These are phyloP conservation scores for Xylocampa areola DNA, from an alignment of 2,888 invertebrate species.

Conservation along the genomic window DNA sequence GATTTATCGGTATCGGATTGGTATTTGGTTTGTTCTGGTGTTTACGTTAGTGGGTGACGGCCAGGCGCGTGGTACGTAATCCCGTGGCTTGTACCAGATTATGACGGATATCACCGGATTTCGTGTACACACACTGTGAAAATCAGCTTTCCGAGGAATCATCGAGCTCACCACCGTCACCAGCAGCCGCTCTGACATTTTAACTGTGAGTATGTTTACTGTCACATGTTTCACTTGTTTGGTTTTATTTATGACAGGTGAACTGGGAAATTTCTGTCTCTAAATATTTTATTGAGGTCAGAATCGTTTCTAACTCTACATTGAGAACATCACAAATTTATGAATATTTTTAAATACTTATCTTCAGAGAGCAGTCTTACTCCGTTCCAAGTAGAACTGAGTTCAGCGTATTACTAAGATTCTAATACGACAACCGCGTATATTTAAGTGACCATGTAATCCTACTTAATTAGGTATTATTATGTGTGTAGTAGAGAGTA, in stretches of 20 bases:
- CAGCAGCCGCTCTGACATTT: conserved; percentile 58
- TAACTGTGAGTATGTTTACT: conserved; percentile 73
- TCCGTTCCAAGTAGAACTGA: conserved; percentile 16
- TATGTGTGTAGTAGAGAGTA: conserved; percentile 43
- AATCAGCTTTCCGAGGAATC: conserved; percentile 71
- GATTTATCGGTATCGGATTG: conserved; percentile 89
- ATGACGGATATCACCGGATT: conserved; percentile 87
- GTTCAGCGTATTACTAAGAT: conserved; percentile 30
- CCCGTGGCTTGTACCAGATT: conserved; percentile 87
- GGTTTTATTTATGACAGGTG: conserved; percentile 35
- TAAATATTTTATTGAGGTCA: conserved; percentile 3
- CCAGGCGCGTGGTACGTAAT: conserved; percentile 84
- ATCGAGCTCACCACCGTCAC: conserved; percentile 59
- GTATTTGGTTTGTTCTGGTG: conserved; percentile 85
- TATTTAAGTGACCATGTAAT: conserved; percentile 55
- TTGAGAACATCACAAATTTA: conserved; percentile 6
- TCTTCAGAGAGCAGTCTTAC: neutral
- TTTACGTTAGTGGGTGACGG: conserved; percentile 88
- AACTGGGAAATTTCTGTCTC: conserved; percentile 8
- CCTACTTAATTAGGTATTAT: conserved; percentile 49
- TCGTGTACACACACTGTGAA: conserved; percentile 81
- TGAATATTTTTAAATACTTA: neutral
- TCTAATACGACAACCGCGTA: conserved; percentile 25
- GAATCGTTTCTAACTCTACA: conserved; percentile 5
- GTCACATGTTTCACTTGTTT: conserved; percentile 41